Percentiles rank a stretch among this genome's conserved stretches.
These are phyloP conservation scores for Enoplolaimus lenunculus DNA, from an alignment of 2,888 invertebrate species.

Conservation along the genomic window DNA sequence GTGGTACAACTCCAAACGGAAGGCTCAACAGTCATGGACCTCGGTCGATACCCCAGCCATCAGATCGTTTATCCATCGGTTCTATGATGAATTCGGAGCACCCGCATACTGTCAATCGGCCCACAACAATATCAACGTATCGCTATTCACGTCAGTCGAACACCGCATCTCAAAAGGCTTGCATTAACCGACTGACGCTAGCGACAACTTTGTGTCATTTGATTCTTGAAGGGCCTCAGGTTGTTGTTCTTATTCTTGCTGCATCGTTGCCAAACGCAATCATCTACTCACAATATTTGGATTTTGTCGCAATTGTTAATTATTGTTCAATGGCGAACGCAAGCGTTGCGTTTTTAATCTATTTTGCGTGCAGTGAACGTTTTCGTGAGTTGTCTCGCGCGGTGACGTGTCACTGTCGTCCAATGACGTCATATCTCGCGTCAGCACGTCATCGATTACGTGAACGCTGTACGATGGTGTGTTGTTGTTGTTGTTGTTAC, in stretches of 20 bases:
- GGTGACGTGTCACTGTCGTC: no score
- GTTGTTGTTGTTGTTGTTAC: no score
- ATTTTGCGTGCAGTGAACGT: slow-evolving; percentile 1
- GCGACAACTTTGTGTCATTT: slow-evolving; percentile 13
- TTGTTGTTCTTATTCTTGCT: not conserved
- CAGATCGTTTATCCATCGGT: no score
- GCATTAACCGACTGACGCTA: slow-evolving; percentile 10
- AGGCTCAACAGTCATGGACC: no score
- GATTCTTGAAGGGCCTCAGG: not conserved
- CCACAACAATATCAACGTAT: not conserved
- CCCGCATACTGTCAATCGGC: no score
- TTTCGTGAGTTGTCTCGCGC: not conserved
- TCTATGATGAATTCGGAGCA: no score
- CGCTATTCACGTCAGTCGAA: not conserved
- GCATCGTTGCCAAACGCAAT: not conserved
- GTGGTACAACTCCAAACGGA: no score
- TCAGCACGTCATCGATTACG: no score
- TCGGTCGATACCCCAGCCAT: no score
- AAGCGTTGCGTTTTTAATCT: slow-evolving; percentile 8
- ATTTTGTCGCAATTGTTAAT: slow-evolving; percentile 5
- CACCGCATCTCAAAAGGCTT: not conserved
- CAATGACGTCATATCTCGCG: no score
- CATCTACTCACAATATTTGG: not conserved
- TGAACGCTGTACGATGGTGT: no score
- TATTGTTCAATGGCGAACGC: slow-evolving; percentile 5